Base-by-base conservation (phyloP, 2,888 invertebrate genomes). In the Eumerus sabulonum region DNA sequence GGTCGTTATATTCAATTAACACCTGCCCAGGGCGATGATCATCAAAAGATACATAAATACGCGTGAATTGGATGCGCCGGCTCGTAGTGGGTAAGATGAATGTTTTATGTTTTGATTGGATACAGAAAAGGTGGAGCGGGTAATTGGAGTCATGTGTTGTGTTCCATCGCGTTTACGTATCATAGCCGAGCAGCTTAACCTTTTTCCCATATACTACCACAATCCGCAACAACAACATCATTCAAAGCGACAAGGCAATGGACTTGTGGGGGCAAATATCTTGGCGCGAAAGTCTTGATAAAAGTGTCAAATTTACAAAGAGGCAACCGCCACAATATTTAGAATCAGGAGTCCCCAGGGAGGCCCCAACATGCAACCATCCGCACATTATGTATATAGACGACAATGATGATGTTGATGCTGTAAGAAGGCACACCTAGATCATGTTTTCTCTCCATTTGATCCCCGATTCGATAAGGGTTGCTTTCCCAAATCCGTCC, bases 271-370 rank as follows among this genome's bases (percentile, higher is more conserved):
- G 57, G 48, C 14, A 42, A 64, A 60, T 27, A 67, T 59, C 62
- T 68, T 59, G 63, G 57, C 59, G 68, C 48, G 54, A 59, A 79
- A 11, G 60, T 60, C 64, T 70, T 63, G 59, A 64, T 59, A 47
- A 74, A 81, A 81, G 81, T 81, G 81, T 81, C 81, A 71, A 76
- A 81, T 81, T 81, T 81, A 81, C 81, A 81, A 81, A 81, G 81
- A 67, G 14, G 45, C 14, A 66, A 71, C 76, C 81, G 81, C 74
- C 81, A 81, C 66, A 76, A 76, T 66, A 76, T 76, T 76, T 79
- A 74, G 74, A 59, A 79, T 62, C 70, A 76, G 51, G 40, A 76
- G 64, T 56, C 71, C n/a, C n/a, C 81, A 76, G 66, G 76, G 76
- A 81, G 81, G 70, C 76, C 62, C 57, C 62, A 70, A 44, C 62